Percentiles rank a stretch among this genome's conserved stretches.
Evolutionary conservation across 2,113 vertebrate species (phyloP).

Genomic region (Carettochelys insculpta): DNA sequence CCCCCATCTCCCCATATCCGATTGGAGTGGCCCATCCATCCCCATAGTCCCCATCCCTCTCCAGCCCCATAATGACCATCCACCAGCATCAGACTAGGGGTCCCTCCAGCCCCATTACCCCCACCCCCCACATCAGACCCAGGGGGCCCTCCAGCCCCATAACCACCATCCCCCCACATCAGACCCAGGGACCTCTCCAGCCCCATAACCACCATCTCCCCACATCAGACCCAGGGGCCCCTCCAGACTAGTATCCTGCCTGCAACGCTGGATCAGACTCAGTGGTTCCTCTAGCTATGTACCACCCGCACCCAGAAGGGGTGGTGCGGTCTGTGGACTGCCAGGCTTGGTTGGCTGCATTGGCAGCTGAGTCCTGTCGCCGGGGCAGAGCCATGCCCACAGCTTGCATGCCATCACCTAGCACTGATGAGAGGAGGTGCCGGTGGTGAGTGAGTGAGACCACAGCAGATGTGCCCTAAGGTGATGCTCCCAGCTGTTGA

Average conservation of each 20-base stretch:
- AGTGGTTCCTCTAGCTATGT: background rate
- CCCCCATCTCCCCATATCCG: background rate
- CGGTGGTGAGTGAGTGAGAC: background rate
- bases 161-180: too few relatives aligned
- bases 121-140: too few relatives aligned
- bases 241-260: background rate
- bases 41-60: too few relatives aligned
- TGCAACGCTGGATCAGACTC: background rate
- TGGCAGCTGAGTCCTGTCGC: background rate
- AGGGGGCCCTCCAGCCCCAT: too few relatives aligned
- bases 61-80: too few relatives aligned
- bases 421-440: background rate
- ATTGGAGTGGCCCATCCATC: too few relatives aligned
- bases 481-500: background rate
- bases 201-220: too few relatives aligned
- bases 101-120: too few relatives aligned
- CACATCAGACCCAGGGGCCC: background rate
- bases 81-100: background rate
- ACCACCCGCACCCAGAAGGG: background rate
- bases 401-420: background rate
- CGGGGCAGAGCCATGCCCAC: background rate
- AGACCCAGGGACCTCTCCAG: too few relatives aligned
- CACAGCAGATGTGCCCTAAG: background rate
- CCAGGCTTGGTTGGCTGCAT: background rate
- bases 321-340: background rate